phyloP scores from a whole-genome alignment of 2,888 invertebrate species.

The Bruchidius siliquastri region DNA sequence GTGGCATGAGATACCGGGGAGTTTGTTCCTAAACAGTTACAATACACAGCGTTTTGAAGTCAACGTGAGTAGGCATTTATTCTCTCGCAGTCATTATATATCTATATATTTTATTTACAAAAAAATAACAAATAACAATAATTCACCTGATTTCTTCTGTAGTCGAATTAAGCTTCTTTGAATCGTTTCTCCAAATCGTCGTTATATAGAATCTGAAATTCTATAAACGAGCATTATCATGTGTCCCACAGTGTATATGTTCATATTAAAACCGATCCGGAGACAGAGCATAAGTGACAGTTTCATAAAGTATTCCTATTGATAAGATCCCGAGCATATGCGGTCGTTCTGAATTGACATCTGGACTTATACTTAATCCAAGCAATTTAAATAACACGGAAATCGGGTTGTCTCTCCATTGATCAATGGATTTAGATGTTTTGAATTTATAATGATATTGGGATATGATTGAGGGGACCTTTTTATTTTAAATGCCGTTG shows the following conservation, averaged over 20 bases:
- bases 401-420: background rate
- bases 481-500: background rate
- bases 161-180: no score
- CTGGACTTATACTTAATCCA: conserved; percentile 32
- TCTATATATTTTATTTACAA: no score
- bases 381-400: background rate
- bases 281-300: conserved; percentile 23
- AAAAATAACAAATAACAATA: no score
- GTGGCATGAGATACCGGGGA: no score
- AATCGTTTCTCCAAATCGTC: no score
- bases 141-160: no score
- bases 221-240: background rate
- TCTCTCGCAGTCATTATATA: no score
- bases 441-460: background rate
- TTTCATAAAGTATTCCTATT: conserved; percentile 35
- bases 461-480: background rate
- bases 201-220: no score
- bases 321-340: conserved; percentile 31
- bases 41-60: no score
- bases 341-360: conserved; percentile 28
- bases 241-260: background rate
- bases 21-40: no score
- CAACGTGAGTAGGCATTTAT: no score
- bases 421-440: background rate
- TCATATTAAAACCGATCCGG: background rate